These are phyloP conservation scores for Pandemis corylana DNA, from an alignment of 2,888 invertebrate species.

Conservation along the genomic window DNA sequence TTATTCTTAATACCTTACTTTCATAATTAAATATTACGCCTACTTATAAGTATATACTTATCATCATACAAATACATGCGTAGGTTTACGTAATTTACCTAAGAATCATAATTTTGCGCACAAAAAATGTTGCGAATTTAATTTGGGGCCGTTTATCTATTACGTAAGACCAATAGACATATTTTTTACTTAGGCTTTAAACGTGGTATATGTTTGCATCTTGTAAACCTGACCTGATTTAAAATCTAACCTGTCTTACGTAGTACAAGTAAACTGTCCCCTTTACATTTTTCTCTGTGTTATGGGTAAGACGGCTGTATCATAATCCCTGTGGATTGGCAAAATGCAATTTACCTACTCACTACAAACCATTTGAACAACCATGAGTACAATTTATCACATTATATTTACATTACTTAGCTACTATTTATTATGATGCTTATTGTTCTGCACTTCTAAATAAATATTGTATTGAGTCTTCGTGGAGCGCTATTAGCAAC, in stretches of 20 bases:
- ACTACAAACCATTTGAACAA: conserved; percentile 55
- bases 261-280: background rate
- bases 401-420: conserved; percentile 43
- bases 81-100: conserved; percentile 5
- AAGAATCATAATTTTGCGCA: conserved; percentile 3
- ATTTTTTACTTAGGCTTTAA: background rate
- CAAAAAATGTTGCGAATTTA: background rate
- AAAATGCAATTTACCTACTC: conserved; percentile 7
- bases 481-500: conserved; percentile 90
- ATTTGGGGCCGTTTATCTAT: background rate
- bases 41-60: conserved; percentile 8
- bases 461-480: conserved; percentile 84
- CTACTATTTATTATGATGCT: conserved; percentile 44
- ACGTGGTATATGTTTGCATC: no score
- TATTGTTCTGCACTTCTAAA: conserved; percentile 78
- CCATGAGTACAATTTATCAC: conserved; percentile 62
- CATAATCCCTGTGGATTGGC: no score
- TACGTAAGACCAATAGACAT: background rate
- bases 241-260: background rate
- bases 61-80: conserved; percentile 2
- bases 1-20: background rate
- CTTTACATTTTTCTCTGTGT: background rate
- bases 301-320: conserved; percentile 18
- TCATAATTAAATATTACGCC: conserved; percentile 6
- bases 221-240: no score